phyloP scores from a whole-genome alignment of 2,888 invertebrate species.

The Choreutis nemorana region DNA sequence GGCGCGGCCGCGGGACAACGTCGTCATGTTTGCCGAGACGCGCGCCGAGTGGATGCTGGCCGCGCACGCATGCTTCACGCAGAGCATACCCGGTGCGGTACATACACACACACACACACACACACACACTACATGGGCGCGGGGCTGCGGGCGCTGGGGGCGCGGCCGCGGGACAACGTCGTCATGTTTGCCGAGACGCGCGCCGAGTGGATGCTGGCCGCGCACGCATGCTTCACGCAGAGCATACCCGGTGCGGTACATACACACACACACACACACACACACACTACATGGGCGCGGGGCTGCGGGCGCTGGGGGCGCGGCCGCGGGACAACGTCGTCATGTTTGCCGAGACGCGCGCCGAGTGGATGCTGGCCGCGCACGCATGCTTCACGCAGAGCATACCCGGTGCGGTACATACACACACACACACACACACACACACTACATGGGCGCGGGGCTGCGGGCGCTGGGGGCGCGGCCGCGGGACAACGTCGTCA shows the following conservation, averaged over 20 bases:
- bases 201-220: slow-evolving; percentile 73
- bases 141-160: no score
- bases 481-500: slow-evolving; percentile 80
- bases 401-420: slow-evolving; percentile 84
- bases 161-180: no score
- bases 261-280: not conserved
- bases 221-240: slow-evolving; percentile 93
- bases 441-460: no score
- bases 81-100: slow-evolving; percentile 79
- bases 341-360: slow-evolving; percentile 96
- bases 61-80: slow-evolving; percentile 95
- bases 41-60: slow-evolving; percentile 77
- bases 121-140: no score
- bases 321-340: slow-evolving; percentile 79
- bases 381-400: slow-evolving; percentile 96
- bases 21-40: no score
- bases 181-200: no score
- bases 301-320: slow-evolving; percentile 82
- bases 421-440: no score
- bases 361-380: slow-evolving; percentile 97
- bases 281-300: slow-evolving; percentile 45
- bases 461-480: slow-evolving; percentile 80
- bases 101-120: not conserved
- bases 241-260: slow-evolving; percentile 76
- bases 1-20: no score